Conservation (phyloP, 1,140 invertebrate species). For the Anastrepha ludens region DNA sequence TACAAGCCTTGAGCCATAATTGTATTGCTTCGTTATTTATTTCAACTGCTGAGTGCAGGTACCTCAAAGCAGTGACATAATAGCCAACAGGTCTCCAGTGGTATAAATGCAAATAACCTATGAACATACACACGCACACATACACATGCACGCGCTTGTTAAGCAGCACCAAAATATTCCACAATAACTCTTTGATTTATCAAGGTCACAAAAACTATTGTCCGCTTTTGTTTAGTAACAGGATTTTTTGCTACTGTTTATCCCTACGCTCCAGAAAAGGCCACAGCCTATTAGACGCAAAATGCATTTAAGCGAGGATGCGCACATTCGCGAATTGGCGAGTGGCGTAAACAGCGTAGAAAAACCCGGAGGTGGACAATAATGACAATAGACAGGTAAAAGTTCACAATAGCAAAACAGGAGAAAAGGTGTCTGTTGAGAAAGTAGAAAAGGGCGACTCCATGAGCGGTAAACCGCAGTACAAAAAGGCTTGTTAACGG, state of each 20-base stretch:
- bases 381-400: background rate
- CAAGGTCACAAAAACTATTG: background rate
- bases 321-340: background rate
- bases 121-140: background rate
- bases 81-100: slow-evolving; percentile 8
- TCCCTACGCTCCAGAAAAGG: slow-evolving; percentile 29
- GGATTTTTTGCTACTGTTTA: background rate
- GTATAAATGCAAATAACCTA: background rate
- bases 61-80: background rate
- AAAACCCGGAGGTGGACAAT: background rate
- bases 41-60: background rate
- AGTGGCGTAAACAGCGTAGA: background rate
- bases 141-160: background rate
- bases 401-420: background rate
- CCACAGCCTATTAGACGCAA: background rate
- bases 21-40: background rate
- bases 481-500: background rate
- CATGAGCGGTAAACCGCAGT: background rate
- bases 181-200: too few species aligned
- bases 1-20: background rate
- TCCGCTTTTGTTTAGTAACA: background rate
- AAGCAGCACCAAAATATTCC: too few species aligned
- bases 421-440: too few species aligned
- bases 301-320: background rate
- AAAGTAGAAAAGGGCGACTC: too few species aligned